Evolutionary conservation across 2,113 vertebrate species (phyloP).

Genomic region (Cettia cetti): DNA sequence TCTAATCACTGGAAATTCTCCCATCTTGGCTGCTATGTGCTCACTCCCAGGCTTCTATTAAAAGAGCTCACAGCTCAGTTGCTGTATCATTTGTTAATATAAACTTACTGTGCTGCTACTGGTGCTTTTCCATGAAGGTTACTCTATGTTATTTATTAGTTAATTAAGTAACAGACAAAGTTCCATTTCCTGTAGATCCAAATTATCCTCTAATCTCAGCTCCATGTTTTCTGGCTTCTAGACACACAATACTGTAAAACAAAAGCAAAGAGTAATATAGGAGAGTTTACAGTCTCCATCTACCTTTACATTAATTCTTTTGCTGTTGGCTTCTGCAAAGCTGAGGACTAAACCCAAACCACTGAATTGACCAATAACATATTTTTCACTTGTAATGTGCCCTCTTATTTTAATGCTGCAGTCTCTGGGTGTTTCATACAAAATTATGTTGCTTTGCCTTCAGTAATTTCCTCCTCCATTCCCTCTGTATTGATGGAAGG

Average conservation of each 20-base stretch:
- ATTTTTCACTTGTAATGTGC: constrained; percentile 20
- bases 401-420: constrained; percentile 25
- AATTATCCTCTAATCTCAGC: constrained; percentile 36
- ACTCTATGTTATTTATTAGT: constrained; percentile 48
- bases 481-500: background rate
- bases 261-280: constrained; percentile 9
- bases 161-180: constrained; percentile 54
- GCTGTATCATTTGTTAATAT: constrained; percentile 33
- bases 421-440: background rate
- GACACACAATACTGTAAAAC: constrained; percentile 4
- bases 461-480: constrained; percentile 16
- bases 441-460: background rate
- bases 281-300: background rate
- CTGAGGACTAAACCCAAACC: constrained; percentile 51
- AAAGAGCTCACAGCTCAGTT: background rate
- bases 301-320: constrained; percentile 18
- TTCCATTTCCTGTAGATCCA: constrained; percentile 39
- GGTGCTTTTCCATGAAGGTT: constrained; percentile 10
- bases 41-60: background rate
- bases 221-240: constrained; percentile 18
- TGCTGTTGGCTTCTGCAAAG: constrained; percentile 15
- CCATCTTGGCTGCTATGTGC: background rate
- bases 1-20: background rate
- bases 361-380: constrained; percentile 11
- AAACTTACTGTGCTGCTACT: background rate